These are phyloP conservation scores for Oceanodroma tethys DNA, from an alignment of 2,113 vertebrate species.

Conservation along the genomic window DNA sequence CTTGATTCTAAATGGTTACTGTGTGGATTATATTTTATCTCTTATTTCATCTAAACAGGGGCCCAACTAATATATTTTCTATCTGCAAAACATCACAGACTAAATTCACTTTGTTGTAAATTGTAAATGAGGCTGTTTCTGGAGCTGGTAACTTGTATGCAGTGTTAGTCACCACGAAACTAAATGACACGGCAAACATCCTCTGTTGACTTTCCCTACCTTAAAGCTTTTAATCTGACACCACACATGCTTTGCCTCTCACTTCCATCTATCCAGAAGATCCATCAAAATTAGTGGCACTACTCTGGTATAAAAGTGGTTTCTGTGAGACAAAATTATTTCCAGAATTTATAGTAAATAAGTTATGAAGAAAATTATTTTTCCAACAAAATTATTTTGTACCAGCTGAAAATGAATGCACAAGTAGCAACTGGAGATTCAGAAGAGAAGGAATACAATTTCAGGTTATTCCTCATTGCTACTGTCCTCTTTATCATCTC, in stretches of 20 bases:
- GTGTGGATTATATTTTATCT: not conserved
- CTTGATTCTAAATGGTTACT: not conserved
- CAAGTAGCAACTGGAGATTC: not conserved
- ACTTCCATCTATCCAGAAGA: not conserved
- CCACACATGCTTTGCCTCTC: not conserved
- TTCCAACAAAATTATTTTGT: not conserved
- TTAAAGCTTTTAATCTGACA: not conserved
- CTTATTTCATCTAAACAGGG: not conserved
- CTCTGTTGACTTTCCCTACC: not conserved
- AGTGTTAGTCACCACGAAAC: not conserved
- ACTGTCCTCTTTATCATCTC: not conserved
- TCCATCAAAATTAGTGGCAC: not conserved
- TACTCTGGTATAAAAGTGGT: not conserved
- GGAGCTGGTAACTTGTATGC: not conserved
- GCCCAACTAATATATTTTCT: not conserved
- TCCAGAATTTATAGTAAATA: not conserved
- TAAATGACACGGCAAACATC: not conserved
- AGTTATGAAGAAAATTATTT: not conserved
- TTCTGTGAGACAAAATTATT: not conserved
- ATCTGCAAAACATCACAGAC: not conserved
- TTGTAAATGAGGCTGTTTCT: not conserved
- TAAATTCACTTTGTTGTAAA: not conserved
- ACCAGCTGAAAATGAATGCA: not conserved
- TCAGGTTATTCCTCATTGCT: not conserved
- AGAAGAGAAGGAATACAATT: not conserved